phyloP scores from a whole-genome alignment of 1,140 invertebrate species.

The Conopomorpha cramerella region DNA sequence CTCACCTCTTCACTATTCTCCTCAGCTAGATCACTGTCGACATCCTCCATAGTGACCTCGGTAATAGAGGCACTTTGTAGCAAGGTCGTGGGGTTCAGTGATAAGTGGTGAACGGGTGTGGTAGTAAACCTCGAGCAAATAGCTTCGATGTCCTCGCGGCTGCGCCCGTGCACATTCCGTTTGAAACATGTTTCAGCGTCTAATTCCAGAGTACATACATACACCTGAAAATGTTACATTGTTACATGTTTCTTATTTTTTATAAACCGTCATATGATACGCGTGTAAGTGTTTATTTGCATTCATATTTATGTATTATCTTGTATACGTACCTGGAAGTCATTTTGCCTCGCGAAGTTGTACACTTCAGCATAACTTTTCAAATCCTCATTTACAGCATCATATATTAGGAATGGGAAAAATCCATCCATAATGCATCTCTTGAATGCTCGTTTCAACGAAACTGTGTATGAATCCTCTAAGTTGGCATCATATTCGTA shows the following conservation, averaged over 20 bases:
- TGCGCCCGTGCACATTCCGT: slow-evolving; percentile 84
- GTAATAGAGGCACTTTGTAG: slow-evolving; percentile 75
- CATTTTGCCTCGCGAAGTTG: slow-evolving; percentile 83
- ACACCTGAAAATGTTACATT: slow-evolving; percentile 82
- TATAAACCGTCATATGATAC: too few relatives aligned
- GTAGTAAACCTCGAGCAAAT: slow-evolving; percentile 78
- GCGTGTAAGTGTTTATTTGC: too few relatives aligned
- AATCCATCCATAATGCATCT: slow-evolving; percentile 90
- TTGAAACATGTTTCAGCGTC: slow-evolving; percentile 77
- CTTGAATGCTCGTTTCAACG: slow-evolving; percentile 88
- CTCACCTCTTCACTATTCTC: slow-evolving; percentile 50
- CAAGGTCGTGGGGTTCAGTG: slow-evolving; percentile 79
- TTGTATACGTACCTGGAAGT: slow-evolving; percentile 81
- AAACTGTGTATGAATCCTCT: slow-evolving; percentile 81
- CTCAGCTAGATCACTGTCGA: slow-evolving; percentile 45
- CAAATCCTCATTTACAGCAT: slow-evolving; percentile 83
- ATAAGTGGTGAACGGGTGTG: slow-evolving; percentile 71
- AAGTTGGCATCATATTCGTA: slow-evolving; percentile 90
- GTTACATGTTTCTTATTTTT: neutral
- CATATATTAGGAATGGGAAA: slow-evolving; percentile 92
- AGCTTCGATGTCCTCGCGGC: slow-evolving; percentile 76
- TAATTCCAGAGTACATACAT: slow-evolving; percentile 85
- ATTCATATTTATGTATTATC: too few relatives aligned
- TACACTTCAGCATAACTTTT: slow-evolving; percentile 86
- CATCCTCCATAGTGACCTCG: slow-evolving; percentile 68